A percentile compares a stretch with the other conserved stretches of the same genome.
Conservation (phyloP, 2,888 invertebrate species). For the Macaria liturata region DNA sequence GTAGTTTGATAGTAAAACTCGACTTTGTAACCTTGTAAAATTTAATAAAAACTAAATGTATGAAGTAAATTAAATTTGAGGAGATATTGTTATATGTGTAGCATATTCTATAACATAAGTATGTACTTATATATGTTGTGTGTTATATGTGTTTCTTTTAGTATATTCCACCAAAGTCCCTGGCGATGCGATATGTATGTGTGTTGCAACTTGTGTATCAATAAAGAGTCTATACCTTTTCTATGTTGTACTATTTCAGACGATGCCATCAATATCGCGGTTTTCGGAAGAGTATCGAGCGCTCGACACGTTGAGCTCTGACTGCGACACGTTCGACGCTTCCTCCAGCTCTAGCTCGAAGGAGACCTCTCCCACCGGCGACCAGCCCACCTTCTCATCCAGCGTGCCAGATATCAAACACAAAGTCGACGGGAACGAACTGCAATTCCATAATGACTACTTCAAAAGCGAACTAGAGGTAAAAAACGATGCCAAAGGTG, state of each 20-base stretch:
- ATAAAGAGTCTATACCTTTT: too few relatives aligned
- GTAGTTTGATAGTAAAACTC: too few relatives aligned
- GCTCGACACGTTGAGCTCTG: constrained; percentile 88
- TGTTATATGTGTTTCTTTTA: too few relatives aligned
- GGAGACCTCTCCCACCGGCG: constrained; percentile 85
- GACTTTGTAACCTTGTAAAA: too few relatives aligned
- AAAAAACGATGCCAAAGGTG: too few relatives aligned
- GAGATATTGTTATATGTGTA: too few relatives aligned
- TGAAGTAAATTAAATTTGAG: too few relatives aligned
- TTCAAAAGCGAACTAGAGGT: constrained; percentile 57
- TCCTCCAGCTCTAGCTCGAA: constrained; percentile 82
- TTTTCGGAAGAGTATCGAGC: constrained; percentile 90
- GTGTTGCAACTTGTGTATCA: too few relatives aligned
- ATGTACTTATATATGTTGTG: too few relatives aligned
- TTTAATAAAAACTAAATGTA: too few relatives aligned
- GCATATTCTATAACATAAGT: too few relatives aligned
- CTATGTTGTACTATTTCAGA: constrained; percentile 54
- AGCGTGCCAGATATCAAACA: constrained; percentile 62
- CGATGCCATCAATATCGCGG: constrained; percentile 88
- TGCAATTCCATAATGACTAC: constrained; percentile 70
- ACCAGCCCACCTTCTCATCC: constrained; percentile 59
- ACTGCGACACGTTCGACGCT: constrained; percentile 86
- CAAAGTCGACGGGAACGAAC: constrained; percentile 48
- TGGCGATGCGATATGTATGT: neutral
- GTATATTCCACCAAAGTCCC: neutral